Base-by-base conservation (phyloP, 2,113 vertebrate species). In the Macquaria australasica region DNA sequence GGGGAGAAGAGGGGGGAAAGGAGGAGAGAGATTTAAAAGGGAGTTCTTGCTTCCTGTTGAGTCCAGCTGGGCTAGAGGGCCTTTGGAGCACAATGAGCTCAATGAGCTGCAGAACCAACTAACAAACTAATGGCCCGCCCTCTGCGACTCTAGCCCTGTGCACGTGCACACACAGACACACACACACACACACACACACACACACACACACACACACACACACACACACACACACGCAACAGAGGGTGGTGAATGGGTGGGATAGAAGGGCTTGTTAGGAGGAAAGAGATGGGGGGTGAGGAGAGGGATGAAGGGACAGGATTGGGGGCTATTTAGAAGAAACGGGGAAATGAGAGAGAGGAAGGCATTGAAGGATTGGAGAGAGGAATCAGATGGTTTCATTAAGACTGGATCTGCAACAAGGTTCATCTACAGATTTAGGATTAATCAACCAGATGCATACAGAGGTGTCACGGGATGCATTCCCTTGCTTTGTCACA, bases 61-160 rank as follows among this genome's bases (percentile, higher is more conserved):
- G 86, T 91, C 94, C 94, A 94, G 92, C 94, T 94, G 94, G 91
- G 94, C 88, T 66, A 18, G 75, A 90, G 91, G 88, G 89, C 75
- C 86, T 90, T 87, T 68, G 88, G 83, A 92, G 77, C 74, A 93
- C 93, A 94, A 94, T 92, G 91, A 92, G 90, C 87, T 92, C 94
- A 92, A 94, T 93, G 92, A 94, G 89, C 89, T 90, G 91, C 90
- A 91, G 87, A 89, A 91, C 88, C 85, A 89, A 93, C 93, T 94
- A 93, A 94, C 93, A 94, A 93, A 94, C 92, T 91, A 93, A 93
- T 91, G 91, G 89, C 73, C 88, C 56, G 74, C 89, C 89, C 83
- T 91, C 84, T 73, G 68, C 9, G 70, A 88, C 69, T 55, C 86
- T 41, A 77, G 69, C 59, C 79, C 58, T 10, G 55, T 60, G 37